A percentile compares a stretch with the other conserved stretches of the same genome.
phyloP scores from a whole-genome alignment of 2,797 vertebrate species.

The Capromys pilorides region DNA sequence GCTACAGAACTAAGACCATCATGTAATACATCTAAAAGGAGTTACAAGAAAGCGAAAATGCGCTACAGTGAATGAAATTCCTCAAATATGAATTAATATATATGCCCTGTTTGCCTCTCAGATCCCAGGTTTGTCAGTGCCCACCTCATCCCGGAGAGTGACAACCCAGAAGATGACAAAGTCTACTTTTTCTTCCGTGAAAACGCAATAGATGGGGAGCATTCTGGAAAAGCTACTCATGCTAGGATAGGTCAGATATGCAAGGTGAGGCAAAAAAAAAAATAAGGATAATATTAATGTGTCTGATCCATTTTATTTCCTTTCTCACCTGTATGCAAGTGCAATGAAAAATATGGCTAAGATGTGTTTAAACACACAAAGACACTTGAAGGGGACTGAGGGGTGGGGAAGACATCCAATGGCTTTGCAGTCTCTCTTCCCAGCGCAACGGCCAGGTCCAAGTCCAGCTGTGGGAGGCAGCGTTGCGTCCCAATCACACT shows the following conservation, averaged over 20 bases:
- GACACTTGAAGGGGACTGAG: not conserved
- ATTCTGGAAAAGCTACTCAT: conserved; percentile 96
- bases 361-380: not conserved
- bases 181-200: conserved; percentile 99
- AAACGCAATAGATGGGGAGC: conserved; percentile 97
- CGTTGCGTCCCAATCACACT: not conserved
- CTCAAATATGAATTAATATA: not conserved
- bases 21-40: not conserved
- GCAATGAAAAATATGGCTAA: not conserved
- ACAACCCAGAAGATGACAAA: conserved; percentile 99
- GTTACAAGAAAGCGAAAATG: not conserved
- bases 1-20: not conserved
- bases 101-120: conserved; percentile 77
- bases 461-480: accelerated
- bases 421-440: too few species aligned
- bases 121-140: conserved; percentile 96
- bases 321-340: not conserved
- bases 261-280: conserved; percentile 89
- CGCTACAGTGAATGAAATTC: not conserved
- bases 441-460: not conserved
- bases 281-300: not conserved
- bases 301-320: not conserved
- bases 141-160: conserved; percentile 95
- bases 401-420: not conserved
- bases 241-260: conserved; percentile 98